Conservation (phyloP, 2,888 invertebrate species). For the Cantharis rufa region DNA sequence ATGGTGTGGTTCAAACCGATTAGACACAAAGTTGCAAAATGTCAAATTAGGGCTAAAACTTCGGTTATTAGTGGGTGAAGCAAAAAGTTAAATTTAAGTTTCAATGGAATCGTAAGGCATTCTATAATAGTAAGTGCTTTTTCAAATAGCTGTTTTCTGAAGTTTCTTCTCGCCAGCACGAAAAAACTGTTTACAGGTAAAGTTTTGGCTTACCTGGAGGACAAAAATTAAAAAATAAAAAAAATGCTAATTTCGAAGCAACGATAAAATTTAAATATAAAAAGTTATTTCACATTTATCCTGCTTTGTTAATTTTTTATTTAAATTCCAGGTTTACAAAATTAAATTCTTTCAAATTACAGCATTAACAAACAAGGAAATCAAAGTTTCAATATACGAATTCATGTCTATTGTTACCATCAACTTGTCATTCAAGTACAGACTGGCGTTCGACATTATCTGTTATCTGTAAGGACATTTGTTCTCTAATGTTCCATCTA, state of each 20-base stretch:
- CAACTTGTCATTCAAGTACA: constrained; percentile 27
- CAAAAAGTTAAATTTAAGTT: not conserved
- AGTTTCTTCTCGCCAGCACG: not conserved
- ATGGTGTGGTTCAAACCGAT: not conserved
- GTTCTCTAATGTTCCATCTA: constrained; percentile 36
- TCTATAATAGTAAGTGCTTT: not conserved
- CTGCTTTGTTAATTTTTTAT: not conserved
- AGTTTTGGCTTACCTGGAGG: too few species aligned
- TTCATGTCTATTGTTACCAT: constrained; percentile 23
- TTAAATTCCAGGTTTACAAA: not conserved
- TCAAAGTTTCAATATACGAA: constrained; percentile 9
- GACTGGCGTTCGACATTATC: constrained; percentile 27
- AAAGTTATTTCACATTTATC: not conserved
- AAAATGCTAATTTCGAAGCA: not conserved
- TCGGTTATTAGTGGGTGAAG: not conserved
- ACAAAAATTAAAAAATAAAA: too few species aligned
- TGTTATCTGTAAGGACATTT: constrained; percentile 36
- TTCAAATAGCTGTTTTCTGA: too few species aligned
- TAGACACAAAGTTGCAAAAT: not conserved
- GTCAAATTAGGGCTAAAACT: not conserved
- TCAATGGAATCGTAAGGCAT: not conserved
- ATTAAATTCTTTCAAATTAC: not conserved
- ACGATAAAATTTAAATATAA: not conserved
- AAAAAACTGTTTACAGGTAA: not conserved
- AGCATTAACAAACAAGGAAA: constrained; percentile 3